Base-by-base conservation (phyloP, 1,140 invertebrate genomes). In the Habropoda laboriosa region DNA sequence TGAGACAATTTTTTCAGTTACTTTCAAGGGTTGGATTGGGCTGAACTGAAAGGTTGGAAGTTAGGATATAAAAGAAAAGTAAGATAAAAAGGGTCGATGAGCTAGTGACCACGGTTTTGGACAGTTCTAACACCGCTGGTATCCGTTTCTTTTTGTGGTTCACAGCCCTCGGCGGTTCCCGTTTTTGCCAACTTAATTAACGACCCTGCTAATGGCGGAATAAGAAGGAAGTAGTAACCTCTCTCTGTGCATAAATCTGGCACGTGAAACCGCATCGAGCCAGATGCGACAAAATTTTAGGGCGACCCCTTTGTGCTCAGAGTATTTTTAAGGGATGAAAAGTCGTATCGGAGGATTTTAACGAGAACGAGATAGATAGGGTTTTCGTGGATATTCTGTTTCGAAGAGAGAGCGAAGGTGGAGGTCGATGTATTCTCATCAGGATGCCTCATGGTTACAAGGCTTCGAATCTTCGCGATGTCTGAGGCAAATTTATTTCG, bases 151-250 rank as follows among this genome's bases (percentile, higher is more conserved):
- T 64, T 32, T 40, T 8, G 12, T 21, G 32, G 13, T 38, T 57
- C 40, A n/a, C 38, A 55, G 35, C 42, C 27, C 13, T 45, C 21
- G 42, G 4, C 13, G 32, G 2, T 12, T 2, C 51, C 61, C 55
- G 67, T 80, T 87, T 85, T 83, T 83, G 71, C 57, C 53, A 78
- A 47, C 51, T 79, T 88, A 88, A 88, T 88, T 88, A 88, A 88
- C 73, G 82, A 72, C 55, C 58, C 60, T 60, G 63, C 72, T 87
- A 87, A 87, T 87, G 82, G 49, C 57, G 57, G 24, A 66, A 68
- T 78, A 75, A 81, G 74, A 84, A 82, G 70, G 30, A 78, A 27
- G 64, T 35, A 42, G 13, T 38, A n/a, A 51, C 51, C 35, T 57
- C 18, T 57, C 18, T 51, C 51, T 18, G n/a, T 13, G 5, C 32